Evolutionary conservation across 2,113 vertebrate species (phyloP), one percentile per base, ranked within the genome.

Genomic region (Perognathus longimembris): DNA sequence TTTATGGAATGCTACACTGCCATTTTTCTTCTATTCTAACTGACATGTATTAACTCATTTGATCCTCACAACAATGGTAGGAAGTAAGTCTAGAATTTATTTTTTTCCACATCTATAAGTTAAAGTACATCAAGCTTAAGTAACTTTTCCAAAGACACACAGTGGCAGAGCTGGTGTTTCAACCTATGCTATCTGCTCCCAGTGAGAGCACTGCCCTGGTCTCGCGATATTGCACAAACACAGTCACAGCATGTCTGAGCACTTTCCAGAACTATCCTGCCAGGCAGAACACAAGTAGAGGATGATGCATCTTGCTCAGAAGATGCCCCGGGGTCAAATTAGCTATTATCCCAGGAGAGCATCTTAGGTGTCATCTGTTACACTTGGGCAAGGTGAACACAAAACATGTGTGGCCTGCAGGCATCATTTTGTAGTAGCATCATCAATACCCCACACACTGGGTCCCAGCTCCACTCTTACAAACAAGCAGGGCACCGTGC

Each of bases 281-380:
- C 94, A 76, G 26, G 30, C 26, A 86, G 64, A 73, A 32, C 73
- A 71, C 34, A 74, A 91, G 71, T 24, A 57, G 38, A 82, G 59
- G 61, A 86, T 86, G 80, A 86, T 50, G 32, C 63, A 95, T 74
- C 67, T 71, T 89, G 54, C 74, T 83, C 28, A 63, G 63, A 85
- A 91, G 84, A 76, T 76, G 84, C 63, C n/a, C 90, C 30, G 54
- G 88, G 57, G 77, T 87, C 95, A 89, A 91, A 94, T 84, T 61
- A 93, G 45, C 77, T 84, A 87, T 92, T 86, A 91, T 89, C 88
- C 81, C 24, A 7, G 85, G 84, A 91, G 90, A 96, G 71, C 28
- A 87, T 93, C 45, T 76, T 26, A 73, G 36, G 74, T 80, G 64
- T 96, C 94, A 92, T 79, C 90, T 95, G 92, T 84, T 73, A 42